Base-by-base conservation (phyloP, 1,140 invertebrate genomes). In the Pseudobourletiella spinata region DNA sequence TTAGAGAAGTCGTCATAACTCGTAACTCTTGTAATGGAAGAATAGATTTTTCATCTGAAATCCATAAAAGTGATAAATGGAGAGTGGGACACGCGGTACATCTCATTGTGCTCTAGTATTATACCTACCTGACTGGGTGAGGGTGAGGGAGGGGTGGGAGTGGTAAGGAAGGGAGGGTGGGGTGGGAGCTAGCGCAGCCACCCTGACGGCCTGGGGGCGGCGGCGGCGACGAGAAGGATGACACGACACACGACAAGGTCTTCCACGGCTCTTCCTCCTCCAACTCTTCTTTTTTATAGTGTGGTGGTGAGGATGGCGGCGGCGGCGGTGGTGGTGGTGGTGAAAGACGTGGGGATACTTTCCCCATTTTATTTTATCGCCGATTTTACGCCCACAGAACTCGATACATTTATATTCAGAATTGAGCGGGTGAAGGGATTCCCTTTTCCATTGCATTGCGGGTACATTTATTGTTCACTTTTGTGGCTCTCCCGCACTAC, bases 21-120 rank as follows among this genome's bases (percentile, higher is more conserved):
- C 52, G 54, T 57, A 56, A 57, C 52, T 48, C 30, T 30, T 57
- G 54, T 48, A 57, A 62, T 58, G 56, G 55, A 35, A 57, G 57
- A 66, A 66, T 61, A 66, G 65, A 66, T 66, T 63, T 66, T 66
- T 66, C 61, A 66, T 66, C 60, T 48, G 35, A 66, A 66, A 63
- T 66, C 60, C 57, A 62, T 63, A 66, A 66, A 66, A 63, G 57
- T 66, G 65, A 66, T 66, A 66, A 66, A 63, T 66, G 65, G 39
- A 46, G 6, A 54, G 29, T 14, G 48, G 25, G 55, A 61, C 58
- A 55, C 58, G 58, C 51, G 58, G 44, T 57, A 61, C 64, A 59
- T 61, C 55, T 65, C 43, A 64, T 64, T 51, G 48, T 51, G 28
- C 8, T 65, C 51, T 55, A 50, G n/a, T n/a, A n/a, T n/a, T n/a